Percentiles rank a stretch among this genome's conserved stretches.
phyloP scores from a whole-genome alignment of 2,797 vertebrate genomes.

The Nothura maculosa region DNA sequence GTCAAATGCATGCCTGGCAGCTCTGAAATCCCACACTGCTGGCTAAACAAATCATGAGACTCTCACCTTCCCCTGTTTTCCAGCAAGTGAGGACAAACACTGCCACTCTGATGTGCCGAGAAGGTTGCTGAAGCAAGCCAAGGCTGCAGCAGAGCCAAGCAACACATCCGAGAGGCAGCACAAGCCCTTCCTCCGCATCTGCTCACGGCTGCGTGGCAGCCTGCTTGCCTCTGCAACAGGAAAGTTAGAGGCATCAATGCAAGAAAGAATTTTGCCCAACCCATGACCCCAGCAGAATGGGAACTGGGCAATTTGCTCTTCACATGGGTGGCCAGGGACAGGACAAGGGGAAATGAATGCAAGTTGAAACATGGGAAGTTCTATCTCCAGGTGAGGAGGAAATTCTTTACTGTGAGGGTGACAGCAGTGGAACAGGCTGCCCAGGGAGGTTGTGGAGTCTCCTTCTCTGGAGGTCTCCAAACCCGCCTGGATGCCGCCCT shows the following conservation, averaged over 20 bases:
- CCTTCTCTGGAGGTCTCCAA: too few species aligned
- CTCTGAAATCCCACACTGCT: accelerated
- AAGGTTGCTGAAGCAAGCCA: not conserved
- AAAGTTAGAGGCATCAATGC: not conserved
- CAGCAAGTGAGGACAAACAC: not conserved
- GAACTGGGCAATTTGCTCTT: not conserved
- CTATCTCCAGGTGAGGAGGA: too few species aligned
- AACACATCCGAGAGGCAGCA: not conserved
- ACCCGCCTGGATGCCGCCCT: too few species aligned
- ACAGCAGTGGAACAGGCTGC: too few species aligned
- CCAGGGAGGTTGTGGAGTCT: too few species aligned
- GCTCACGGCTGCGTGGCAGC: not conserved
- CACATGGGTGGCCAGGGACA: too few species aligned
- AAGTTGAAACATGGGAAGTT: too few species aligned
- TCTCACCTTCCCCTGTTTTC: accelerated
- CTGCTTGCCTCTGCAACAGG: accelerated
- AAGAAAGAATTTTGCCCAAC: too few species aligned
- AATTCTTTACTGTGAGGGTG: not conserved
- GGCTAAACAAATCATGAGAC: accelerated
- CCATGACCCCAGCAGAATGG: too few species aligned
- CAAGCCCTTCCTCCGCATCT: not conserved
- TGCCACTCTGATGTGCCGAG: not conserved
- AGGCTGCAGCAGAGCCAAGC: not conserved
- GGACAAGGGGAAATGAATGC: too few species aligned
- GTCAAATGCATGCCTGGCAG: not conserved